Base-by-base conservation (phyloP, 1,140 invertebrate species). In the Camponotus floridanus region DNA sequence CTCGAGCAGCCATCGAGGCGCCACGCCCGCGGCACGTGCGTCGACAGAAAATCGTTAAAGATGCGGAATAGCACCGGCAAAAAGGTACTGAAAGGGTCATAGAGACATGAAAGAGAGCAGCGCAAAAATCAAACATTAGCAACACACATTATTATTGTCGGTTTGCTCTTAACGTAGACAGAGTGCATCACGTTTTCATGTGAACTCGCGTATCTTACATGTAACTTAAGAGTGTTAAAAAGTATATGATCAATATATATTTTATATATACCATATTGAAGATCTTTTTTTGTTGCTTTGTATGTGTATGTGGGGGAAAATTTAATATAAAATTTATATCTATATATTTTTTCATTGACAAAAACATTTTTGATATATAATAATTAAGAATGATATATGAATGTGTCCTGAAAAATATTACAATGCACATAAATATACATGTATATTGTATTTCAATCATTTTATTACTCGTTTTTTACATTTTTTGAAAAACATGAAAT, bases 11-110 rank as follows among this genome's bases (percentile, higher is more conserved):
- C 55, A 86, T 90, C 48, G 55, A 48, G 21, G 76, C 81, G 88
- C 90, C 90, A 89, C 90, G 88, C 87, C 86, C 89, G 83, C 76
- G 79, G 86, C 87, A 92, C 88, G 91, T 91, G 86, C 65, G 64
- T 85, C 91, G 91, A 92, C 91, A 90, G 91, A 92, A 92, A 92
- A 92, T 92, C 91, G 91, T 92, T 92, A 92, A 92, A 85, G 86
- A 91, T 86, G 87, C 71, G 55, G 85, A 80, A 81, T 86, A 81
- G 80, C 65, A 36, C 65, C 65, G 48, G 48, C 74, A 85, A 86
- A 91, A 76, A 73, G 36, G 15, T 83, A 61, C 80, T 87, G 31
- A 5, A 88, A 51, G 62, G 18, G 55, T 80, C 39, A 57, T 59
- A 80, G 74, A 61, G 26, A 7, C 36, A 0, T 33, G 36, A 36